Conservation (phyloP, 1,140 invertebrate genomes). For the Drosophila takahashii region DNA sequence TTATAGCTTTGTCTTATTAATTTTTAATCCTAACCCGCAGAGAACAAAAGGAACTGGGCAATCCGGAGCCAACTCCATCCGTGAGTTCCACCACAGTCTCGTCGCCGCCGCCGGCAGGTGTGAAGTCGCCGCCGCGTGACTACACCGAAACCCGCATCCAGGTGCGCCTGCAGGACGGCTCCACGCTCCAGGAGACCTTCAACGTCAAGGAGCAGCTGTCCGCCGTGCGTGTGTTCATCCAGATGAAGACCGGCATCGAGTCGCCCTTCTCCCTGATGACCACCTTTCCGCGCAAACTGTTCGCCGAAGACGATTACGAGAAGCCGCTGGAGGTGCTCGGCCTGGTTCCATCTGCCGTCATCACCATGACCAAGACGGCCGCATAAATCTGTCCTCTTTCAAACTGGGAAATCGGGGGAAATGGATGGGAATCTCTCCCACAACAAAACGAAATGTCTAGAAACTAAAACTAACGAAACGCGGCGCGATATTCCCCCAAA, state of each 20-base stretch:
- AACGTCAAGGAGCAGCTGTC: constrained; percentile 94
- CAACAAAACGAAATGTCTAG: constrained; percentile 20
- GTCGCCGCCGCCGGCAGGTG: constrained; percentile 36
- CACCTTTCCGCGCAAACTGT: constrained; percentile 92
- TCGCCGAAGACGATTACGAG: constrained; percentile 88
- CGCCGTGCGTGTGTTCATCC: constrained; percentile 90
- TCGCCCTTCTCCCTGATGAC: constrained; percentile 90
- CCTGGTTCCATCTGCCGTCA: constrained; percentile 92
- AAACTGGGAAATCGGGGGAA: neutral
- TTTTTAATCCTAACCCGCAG: constrained; percentile 8
- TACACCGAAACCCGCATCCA: constrained; percentile 85
- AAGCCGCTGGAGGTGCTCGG: constrained; percentile 89
- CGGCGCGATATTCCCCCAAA: constrained; percentile 42
- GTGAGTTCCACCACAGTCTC: constrained; percentile 71
- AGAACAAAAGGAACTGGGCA: constrained; percentile 40
- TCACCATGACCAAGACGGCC: constrained; percentile 87
- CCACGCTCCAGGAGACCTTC: constrained; percentile 90
- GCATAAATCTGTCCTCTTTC: constrained; percentile 37
- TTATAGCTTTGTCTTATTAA: neutral
- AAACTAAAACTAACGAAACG: constrained; percentile 33
- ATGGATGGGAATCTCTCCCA: constrained; percentile 4
- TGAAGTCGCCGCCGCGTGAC: constrained; percentile 63
- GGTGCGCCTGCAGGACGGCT: constrained; percentile 88
- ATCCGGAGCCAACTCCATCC: constrained; percentile 41
- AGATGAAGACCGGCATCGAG: constrained; percentile 72